Conservation (phyloP, 2,888 invertebrate genomes). For the Ochropleura plecta region DNA sequence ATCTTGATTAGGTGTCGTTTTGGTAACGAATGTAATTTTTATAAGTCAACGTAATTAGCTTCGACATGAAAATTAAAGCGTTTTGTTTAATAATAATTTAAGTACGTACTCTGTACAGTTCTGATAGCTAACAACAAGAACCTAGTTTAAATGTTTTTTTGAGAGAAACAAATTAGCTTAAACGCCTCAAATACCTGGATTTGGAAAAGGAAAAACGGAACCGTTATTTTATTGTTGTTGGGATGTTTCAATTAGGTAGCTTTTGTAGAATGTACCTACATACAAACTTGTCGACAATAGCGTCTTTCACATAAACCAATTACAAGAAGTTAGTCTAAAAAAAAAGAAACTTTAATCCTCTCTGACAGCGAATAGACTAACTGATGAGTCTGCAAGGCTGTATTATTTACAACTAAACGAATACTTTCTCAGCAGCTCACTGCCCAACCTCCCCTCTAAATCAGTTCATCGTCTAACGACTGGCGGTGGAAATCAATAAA, state of each 20-base stretch:
- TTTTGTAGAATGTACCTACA: not conserved
- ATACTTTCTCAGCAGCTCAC: not conserved
- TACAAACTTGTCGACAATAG: not conserved
- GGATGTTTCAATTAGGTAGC: not conserved
- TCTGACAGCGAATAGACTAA: not conserved
- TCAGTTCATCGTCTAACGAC: constrained; percentile 54
- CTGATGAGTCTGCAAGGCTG: not conserved
- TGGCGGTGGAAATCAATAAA: constrained; percentile 67
- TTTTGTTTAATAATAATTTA: constrained; percentile 10
- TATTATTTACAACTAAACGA: not conserved
- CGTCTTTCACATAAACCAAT: not conserved
- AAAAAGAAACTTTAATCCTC: not conserved
- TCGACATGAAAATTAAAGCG: not conserved
- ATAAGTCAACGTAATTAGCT: not conserved
- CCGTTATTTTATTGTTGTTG: not conserved
- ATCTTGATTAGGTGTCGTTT: constrained; percentile 25
- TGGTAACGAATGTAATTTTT: constrained; percentile 4
- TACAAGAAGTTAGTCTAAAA: not conserved
- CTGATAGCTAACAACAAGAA: not conserved
- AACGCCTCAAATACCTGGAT: not conserved
- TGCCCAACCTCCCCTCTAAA: constrained; percentile 36
- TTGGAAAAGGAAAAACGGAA: not conserved
- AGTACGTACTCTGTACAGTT: not conserved
- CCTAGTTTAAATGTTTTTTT: not conserved
- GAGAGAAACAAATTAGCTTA: not conserved